Evolutionary conservation across 2,113 vertebrate species (phyloP), one percentile per base, ranked within the genome.

Genomic region (Dromiciops gliroides): DNA sequence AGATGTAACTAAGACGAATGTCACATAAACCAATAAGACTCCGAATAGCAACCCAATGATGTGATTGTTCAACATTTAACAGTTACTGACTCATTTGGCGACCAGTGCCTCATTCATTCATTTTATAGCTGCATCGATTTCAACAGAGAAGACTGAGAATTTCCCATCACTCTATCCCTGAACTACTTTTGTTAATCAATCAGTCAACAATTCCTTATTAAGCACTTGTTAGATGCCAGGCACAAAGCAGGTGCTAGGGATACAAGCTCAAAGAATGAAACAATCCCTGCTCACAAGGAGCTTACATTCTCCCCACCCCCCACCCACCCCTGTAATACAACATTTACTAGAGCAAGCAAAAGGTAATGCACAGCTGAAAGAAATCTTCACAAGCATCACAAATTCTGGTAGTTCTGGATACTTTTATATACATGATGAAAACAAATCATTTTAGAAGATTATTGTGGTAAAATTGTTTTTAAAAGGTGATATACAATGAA

Each of bases 261-360:
- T 67, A 67, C 31, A 37, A 67, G 12, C 16, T 3, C 31, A 37
- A 67, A 37, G 31, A 67, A 37, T 67, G 31, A 67, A 67, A 67
- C 31, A 67, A 67, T 37, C 12, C 31, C 60, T 67, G 31, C 56
- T 60, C 28, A 60, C 28, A 60, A 31, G 28, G 8, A 60, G 2
- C 10, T 67, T 67, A 37, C 4, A 16, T 16, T 16, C 60, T 37
- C 16, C 31, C 31, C 60, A 0, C 16, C 12, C 56, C 26, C 12
- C 11, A 11, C 26, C 12, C 11, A 11, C 31, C 98, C 98, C 98
- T 98, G 97, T 98, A 99, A 98, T 98, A 98, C 98, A 99, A 98
- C 98, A 98, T 99, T 99, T 98, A 99, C 98, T 98, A 98, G 97
- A 98, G 98, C 98, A 99, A 98, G 98, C 98, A 98, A 96, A 98